Base-by-base conservation (phyloP, 2,113 vertebrate genomes). In the Sus scrofa region DNA sequence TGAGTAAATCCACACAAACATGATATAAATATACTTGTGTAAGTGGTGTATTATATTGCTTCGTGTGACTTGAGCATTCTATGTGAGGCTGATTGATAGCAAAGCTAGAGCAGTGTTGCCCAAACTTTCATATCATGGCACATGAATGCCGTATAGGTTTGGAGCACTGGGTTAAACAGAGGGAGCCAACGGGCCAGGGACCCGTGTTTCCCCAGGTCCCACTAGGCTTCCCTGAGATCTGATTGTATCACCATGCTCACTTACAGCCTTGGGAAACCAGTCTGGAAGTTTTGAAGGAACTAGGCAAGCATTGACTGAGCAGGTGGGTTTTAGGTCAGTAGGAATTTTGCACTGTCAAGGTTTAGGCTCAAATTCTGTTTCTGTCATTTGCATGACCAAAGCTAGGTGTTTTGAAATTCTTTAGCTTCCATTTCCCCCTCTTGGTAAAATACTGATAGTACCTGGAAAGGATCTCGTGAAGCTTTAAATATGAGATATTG, bases 371-470 rank as follows among this genome's bases (percentile, higher is more conserved):
- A 74, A 54, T 87, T 44, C 67, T 30, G 7, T 1, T 68, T 85
- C 24, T 52, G 15, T 52, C 50, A 44, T 13, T 73, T 93, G 54
- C 3, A 39, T 32, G 22, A 89, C 39, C 39, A 50, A 58, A 77
- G 27, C 12, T 91, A 74, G 27, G 20, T 79, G 60, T 77, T 71
- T 83, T 39, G 58, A 68, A 95, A 34, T 94, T 16, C 4, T 26
- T 89, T 60, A 70, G 32, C n/a, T 89, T 94, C 44, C 34, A 63
- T 81, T 93, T 52, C 32, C 30, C 77, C 32, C 22, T 65, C 7
- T 74, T 52, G 83, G 30, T 65, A 74, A 97, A 89, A 89, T 86
- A 67, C 58, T 86, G 50, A 82, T 68, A 12, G 32, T 83, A 27
- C 34, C 52, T 83, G 13, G 30, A 89, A 78, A 15, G 52, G 27